Base-by-base conservation (phyloP, 2,888 invertebrate species). In the Drosophila prostipennis region DNA sequence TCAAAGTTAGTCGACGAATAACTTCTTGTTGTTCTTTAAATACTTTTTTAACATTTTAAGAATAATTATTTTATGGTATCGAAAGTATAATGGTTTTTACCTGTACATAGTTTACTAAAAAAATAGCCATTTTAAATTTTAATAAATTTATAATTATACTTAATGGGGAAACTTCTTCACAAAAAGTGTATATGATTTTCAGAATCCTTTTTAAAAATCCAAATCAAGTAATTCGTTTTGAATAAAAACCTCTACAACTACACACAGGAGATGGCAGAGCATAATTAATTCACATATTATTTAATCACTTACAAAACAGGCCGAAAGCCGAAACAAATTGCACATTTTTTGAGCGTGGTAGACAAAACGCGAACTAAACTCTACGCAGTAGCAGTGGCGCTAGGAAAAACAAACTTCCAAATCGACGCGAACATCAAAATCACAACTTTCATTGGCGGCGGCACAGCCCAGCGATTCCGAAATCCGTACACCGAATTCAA, bases 271-370 rank as follows among this genome's bases (percentile, higher is more conserved):
- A 39, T 46, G 26, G 14, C 52, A 71, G 19, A 19, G 13, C 42
- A 40, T 63, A 23, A 55, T 63, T 46, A 45, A 48, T 51, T 46
- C 36, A 26, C 49, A 39, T 74, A 59, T 68, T 74, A 69, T 69
- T 74, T 70, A 68, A 72, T 57, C 60, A 80, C 83, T 87, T 88
- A 83, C 83, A 54, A 86, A 67, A 55, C 84, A 80, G 16, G 43
- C 57, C 57, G 65, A 64, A 39, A 83, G 37, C 56, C 70, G 59
- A 54, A 83, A 55, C 32, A 61, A 52, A 49, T 77, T 86, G 60
- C 72, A 80, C 86, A 88, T 83, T 67, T 75, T 45, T 29, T 2
- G 29, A 60, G 59, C 2, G 2, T 37, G 40, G 29, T 51, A 32
- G 48, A 68, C 45, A 40, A 65, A 53, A 43, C 57, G 52, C 57